phyloP scores from a whole-genome alignment of 2,113 vertebrate genomes.

The Daubentonia madagascariensis region DNA sequence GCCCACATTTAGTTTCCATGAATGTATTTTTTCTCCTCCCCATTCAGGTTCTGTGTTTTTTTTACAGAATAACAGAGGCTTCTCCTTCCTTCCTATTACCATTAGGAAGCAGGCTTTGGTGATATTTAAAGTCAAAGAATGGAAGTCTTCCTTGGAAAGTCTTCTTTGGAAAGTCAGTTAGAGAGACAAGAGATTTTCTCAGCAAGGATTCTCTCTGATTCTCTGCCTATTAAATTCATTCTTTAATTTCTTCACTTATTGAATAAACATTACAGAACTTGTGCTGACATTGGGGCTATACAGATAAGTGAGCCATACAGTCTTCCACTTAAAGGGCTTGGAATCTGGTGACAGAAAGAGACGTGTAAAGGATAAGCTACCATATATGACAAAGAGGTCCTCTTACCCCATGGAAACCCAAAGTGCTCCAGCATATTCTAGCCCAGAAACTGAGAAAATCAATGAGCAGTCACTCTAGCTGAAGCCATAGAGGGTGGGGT shows the following conservation, averaged over 20 bases:
- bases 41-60: background rate
- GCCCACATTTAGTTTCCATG: background rate
- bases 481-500: background rate
- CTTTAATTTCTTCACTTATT: background rate
- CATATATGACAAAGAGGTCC: background rate
- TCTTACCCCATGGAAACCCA: background rate
- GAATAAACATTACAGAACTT: background rate
- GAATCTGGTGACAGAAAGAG: background rate
- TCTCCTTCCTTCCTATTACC: background rate
- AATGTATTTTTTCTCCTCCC: background rate
- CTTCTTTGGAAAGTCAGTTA: background rate
- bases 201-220: background rate
- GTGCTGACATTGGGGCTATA: background rate
- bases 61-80: background rate
- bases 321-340: background rate
- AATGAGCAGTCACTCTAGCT: background rate
- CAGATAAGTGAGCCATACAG: background rate
- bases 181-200: background rate
- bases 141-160: background rate
- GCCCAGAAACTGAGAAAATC: background rate
- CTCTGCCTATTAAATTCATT: background rate
- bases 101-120: background rate
- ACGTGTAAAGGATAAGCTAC: background rate
- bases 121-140: background rate
- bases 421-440: background rate